These are phyloP conservation scores for Zoroaster sp. DNA, from an alignment of 53 echinoderm and acorn worm genomes.

Conservation along the genomic window DNA sequence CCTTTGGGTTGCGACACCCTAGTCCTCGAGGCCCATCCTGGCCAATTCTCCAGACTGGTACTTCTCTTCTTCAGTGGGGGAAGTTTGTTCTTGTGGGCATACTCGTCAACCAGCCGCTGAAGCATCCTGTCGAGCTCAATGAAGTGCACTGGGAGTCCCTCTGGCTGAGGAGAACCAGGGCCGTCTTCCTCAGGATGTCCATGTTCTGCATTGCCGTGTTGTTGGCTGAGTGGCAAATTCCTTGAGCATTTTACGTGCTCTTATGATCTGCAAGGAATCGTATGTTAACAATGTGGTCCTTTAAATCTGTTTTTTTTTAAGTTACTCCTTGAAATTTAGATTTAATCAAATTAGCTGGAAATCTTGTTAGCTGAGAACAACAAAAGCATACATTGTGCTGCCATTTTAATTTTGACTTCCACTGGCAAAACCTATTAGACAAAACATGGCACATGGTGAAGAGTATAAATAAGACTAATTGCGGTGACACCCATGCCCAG, in stretches of 20 bases:
- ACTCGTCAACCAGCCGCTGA: not conserved
- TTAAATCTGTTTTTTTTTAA: no score
- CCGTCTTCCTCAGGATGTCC: slow-evolving; percentile 53
- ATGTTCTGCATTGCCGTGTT: slow-evolving; percentile 15
- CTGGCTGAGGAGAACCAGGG: slow-evolving; percentile 56
- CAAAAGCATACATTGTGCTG: no score
- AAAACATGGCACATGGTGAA: no score
- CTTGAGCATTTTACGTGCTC: slow-evolving; percentile 71
- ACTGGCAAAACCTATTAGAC: no score
- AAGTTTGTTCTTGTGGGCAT: not conserved
- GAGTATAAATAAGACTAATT: no score
- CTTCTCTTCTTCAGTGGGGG: slow-evolving; percentile 28
- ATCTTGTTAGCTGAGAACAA: no score
- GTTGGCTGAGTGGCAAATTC: slow-evolving; percentile 48
- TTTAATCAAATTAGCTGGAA: no score
- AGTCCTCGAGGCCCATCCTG: not conserved
- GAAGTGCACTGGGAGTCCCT: not conserved
- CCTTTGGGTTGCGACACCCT: not conserved
- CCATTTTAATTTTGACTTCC: no score
- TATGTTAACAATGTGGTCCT: no score
- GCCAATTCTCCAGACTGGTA: slow-evolving; percentile 27
- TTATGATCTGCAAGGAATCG: slow-evolving; percentile 76
- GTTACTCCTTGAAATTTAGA: no score
- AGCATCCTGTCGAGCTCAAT: not conserved
- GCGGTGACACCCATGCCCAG: no score